Evolutionary conservation across 1,140 invertebrate genomes (phyloP), one percentile per base, ranked within the genome.

Genomic region (Brachionus manjavacas): DNA sequence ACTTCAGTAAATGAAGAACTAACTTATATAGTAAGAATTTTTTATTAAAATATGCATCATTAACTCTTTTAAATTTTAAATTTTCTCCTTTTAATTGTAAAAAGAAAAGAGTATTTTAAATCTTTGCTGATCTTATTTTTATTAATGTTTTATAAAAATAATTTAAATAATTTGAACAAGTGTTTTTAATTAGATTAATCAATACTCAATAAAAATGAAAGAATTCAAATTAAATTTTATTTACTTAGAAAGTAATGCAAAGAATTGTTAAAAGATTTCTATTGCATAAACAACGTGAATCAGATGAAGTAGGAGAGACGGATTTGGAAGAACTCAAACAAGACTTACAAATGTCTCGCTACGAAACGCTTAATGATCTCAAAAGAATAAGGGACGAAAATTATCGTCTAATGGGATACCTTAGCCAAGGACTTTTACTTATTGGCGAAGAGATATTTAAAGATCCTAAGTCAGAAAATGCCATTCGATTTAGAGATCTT

Each of bases 241-340:
- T 78, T 55, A 46, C 14, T 60, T 9, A 84, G 81, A 84, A 84
- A 84, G 83, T 84, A 20, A 84, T 84, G 83, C 31, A 84, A 43
- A 64, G 83, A 52, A 72, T 84, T 28, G 60, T 84, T 1, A 84
- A 84, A 43, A 25, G 83, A n/a, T 84, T 74, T 46, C 25, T 84
- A 1, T 41, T 84, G 12, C 83, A 84, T 60, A 84, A 84, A 46
- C 83, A 84, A 64, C 68, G 83, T 23, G 83, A 84, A 76, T 39
- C 28, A 9, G 79, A 81, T 64, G 60, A 84, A 55, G 25, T 74
- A 28, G 43, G 28, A 39, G 60, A 74, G n/a, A 55, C 52, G 20
- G 83, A 84, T 55, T 49, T 84, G 41, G 83, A 84, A 11, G 83
- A 84, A 39, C 46, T 84, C 6, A 84, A 84, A 55, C 83, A 84